These are phyloP conservation scores for Scytalopus superciliaris DNA, from an alignment of 2,113 vertebrate genomes.

Conservation along the genomic window DNA sequence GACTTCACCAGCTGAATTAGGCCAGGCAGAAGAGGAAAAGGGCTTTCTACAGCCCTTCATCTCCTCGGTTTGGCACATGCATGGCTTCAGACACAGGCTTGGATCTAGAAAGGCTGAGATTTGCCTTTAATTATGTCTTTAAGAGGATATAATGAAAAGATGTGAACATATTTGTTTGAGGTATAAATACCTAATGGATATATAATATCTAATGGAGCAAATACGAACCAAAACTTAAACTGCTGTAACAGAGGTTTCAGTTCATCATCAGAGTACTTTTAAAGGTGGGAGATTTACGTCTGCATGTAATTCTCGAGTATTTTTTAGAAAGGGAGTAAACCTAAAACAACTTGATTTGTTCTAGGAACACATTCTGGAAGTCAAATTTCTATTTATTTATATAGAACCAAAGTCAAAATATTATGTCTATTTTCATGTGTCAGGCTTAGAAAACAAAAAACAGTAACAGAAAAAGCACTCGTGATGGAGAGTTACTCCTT, in stretches of 20 bases:
- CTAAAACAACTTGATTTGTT: neutral
- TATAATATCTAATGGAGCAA: neutral
- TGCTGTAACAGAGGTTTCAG: neutral
- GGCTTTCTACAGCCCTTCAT: neutral
- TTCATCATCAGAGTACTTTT: neutral
- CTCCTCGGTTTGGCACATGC: accelerated
- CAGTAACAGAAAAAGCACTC: slow-evolving; percentile 19
- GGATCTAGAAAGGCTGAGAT: neutral
- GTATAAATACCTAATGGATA: neutral
- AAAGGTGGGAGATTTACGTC: neutral
- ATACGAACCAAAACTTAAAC: neutral
- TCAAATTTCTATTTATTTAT: slow-evolving; percentile 33
- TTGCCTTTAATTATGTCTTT: neutral
- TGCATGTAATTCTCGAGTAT: neutral
- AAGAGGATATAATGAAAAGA: neutral
- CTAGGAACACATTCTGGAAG: neutral
- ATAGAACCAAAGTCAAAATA: slow-evolving; percentile 36
- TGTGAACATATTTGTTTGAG: too few species aligned
- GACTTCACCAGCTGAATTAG: neutral
- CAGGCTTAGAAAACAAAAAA: slow-evolving; percentile 28
- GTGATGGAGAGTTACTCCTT: slow-evolving; percentile 17
- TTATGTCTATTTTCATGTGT: slow-evolving; percentile 10
- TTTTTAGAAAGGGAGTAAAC: neutral
- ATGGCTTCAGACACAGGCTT: neutral
- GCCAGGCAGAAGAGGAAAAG: neutral